Percentiles rank a stretch among this genome's conserved stretches.
phyloP scores from a whole-genome alignment of 2,888 invertebrate genomes.

The Cryptophagus acutangulus region DNA sequence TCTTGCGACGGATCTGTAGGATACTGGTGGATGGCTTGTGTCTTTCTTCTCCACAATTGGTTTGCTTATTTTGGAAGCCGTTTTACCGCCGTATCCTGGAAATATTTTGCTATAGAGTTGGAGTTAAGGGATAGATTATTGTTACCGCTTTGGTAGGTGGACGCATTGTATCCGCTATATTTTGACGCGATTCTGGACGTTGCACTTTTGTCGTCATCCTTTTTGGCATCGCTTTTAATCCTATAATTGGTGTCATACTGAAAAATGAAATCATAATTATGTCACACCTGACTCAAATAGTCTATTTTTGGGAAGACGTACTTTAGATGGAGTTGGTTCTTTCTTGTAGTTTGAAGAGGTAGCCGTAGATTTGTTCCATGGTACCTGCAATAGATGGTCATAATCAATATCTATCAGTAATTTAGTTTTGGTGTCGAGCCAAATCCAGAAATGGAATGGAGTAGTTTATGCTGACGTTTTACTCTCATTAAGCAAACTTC shows the following conservation, averaged over 20 bases:
- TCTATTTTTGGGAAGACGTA: conserved; percentile 9
- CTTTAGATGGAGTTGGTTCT: conserved; percentile 22
- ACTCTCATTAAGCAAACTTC: conserved; percentile 13
- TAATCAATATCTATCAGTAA: conserved; percentile 4
- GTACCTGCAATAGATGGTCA: conserved; percentile 21
- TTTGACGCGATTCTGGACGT: conserved; percentile 35
- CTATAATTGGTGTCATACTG: conserved; percentile 40
- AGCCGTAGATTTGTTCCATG: conserved; percentile 24
- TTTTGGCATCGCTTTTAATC: conserved; percentile 33
- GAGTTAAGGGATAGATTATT: conserved; percentile 20
- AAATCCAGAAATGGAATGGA: conserved; percentile 8
- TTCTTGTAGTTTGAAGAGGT: conserved; percentile 21
- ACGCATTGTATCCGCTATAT: conserved; percentile 35
- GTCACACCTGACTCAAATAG: conserved; percentile 2
- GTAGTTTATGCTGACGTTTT: conserved; percentile 13
- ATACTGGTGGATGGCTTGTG: conserved; percentile 45
- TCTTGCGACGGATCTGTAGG: conserved; percentile 47
- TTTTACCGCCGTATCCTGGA: not conserved
- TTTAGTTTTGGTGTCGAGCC: conserved; percentile 17
- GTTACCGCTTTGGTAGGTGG: conserved; percentile 37
- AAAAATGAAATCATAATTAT: conserved; percentile 14
- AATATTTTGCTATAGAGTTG: not conserved
- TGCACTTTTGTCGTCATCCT: conserved; percentile 34
- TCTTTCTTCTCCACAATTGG: conserved; percentile 43
- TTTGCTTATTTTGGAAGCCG: conserved; percentile 24